Evolutionary conservation across 1,140 invertebrate species (phyloP), one percentile per base, ranked within the genome.

Genomic region (Scaptomyza graminum): DNA sequence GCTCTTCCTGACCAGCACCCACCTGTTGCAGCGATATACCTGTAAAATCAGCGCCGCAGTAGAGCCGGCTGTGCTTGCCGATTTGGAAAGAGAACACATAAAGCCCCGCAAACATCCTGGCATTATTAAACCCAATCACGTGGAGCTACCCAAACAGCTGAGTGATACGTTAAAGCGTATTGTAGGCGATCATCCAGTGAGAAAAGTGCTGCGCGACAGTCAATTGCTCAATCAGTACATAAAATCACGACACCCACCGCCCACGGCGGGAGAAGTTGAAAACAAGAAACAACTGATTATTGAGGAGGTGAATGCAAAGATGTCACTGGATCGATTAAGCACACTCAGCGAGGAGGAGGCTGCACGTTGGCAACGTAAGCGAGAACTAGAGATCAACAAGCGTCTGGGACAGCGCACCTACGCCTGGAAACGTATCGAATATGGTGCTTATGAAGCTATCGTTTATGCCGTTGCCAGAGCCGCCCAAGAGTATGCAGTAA

Each of bases 41-140:
- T 92, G 92, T 25, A 93, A 92, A 87, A 89, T 93, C 11, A 93
- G 93, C 61, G 90, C 93, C 3, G 83, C 90, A 69, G 84, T 95
- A 6, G 92, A 94, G 73, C 85, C 92, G 18, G 79, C 74, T 31
- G 79, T 95, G 11, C 76, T 93, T 47, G 84, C 93, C 9, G 92
- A 92, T 61, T 91, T 96, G 43, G 93, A 94, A 44, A 91, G 93
- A 16, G 91, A 94, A 8, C 81, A 92, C 60, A 90, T 94, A n/a
- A 96, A 95, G 90, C 93, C 94, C 9, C 93, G 93, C 57, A 93
- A 94, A 70, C 96, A 96, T 93, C 95, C 95, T 13, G 96, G 96
- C 1, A 75, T 88, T 52, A 91, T 94, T 8, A 92, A 93, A 11
- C 91, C 91, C 28, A 91, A 92, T 11, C 93, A 91, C 8, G 89